Percentiles rank a stretch among this genome's conserved stretches.
These are phyloP conservation scores for Hemiprocne comata DNA, from an alignment of 2,113 vertebrate genomes.

Conservation along the genomic window DNA sequence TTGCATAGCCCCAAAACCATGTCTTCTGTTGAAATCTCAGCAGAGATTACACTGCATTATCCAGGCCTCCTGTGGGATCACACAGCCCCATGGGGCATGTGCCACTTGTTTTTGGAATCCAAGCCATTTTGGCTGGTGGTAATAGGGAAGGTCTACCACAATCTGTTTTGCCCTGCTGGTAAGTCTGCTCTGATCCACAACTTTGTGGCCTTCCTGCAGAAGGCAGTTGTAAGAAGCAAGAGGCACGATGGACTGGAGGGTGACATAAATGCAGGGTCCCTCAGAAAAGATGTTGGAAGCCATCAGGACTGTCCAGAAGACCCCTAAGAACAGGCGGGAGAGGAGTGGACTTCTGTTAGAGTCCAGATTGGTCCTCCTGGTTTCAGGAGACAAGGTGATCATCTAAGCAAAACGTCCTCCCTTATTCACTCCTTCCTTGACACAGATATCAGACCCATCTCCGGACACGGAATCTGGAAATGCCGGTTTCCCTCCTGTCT, in stretches of 20 bases:
- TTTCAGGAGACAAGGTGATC: not conserved
- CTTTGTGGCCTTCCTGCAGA: not conserved
- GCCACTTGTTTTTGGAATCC: not conserved
- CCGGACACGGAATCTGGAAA: not conserved
- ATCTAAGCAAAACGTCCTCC: not conserved
- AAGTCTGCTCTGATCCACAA: not conserved
- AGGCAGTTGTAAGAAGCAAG: not conserved
- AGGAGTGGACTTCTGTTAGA: not conserved
- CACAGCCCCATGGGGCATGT: fast-evolving
- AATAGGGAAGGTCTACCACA: not conserved
- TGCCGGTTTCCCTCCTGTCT: not conserved
- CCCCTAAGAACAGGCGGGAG: not conserved
- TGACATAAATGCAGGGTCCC: not conserved
- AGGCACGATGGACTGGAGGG: not conserved
- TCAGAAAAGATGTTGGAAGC: not conserved
- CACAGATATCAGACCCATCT: not conserved
- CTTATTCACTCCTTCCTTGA: not conserved
- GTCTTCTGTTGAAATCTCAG: not conserved
- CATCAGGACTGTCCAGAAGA: not conserved
- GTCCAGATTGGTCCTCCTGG: not conserved
- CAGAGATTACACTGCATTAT: fast-evolving
- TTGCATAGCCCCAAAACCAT: not conserved
- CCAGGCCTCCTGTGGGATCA: not conserved
- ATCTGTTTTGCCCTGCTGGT: not conserved
- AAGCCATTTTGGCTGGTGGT: not conserved